These are phyloP conservation scores for Drosophila rubida DNA, from an alignment of 2,888 invertebrate genomes.

Conservation along the genomic window DNA sequence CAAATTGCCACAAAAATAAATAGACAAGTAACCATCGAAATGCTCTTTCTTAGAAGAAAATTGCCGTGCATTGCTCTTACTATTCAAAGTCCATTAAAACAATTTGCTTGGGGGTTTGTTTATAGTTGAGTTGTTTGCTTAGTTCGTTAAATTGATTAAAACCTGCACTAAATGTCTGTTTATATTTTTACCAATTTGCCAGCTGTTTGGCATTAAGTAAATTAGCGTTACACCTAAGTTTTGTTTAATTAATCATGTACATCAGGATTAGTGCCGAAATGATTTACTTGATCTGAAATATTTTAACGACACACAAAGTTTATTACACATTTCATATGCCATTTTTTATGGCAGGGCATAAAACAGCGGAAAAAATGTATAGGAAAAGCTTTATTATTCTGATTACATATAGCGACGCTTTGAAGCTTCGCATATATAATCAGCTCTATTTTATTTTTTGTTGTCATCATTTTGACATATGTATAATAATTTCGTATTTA, in stretches of 20 bases:
- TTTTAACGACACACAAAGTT: conserved; percentile 18
- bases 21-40: conserved; percentile 2
- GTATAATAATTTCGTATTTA: conserved; percentile 44
- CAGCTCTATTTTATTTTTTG: conserved; percentile 22
- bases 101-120: background rate
- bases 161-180: background rate
- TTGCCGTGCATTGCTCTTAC: background rate
- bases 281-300: background rate
- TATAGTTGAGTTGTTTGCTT: too few relatives aligned
- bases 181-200: too few relatives aligned
- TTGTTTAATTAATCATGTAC: background rate
- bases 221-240: background rate
- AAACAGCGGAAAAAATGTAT: conserved; percentile 4
- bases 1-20: conserved; percentile 29
- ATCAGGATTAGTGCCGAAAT: background rate
- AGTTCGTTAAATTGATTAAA: too few relatives aligned
- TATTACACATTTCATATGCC: conserved; percentile 29
- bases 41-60: conserved; percentile 26
- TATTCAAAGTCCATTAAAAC: background rate
- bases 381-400: conserved; percentile 36
- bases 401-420: conserved; percentile 32
- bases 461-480: conserved; percentile 56
- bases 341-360: conserved; percentile 35
- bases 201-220: background rate
- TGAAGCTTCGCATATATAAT: conserved; percentile 27